phyloP scores from a whole-genome alignment of 2,113 vertebrate species.

The Catagonus wagneri region DNA sequence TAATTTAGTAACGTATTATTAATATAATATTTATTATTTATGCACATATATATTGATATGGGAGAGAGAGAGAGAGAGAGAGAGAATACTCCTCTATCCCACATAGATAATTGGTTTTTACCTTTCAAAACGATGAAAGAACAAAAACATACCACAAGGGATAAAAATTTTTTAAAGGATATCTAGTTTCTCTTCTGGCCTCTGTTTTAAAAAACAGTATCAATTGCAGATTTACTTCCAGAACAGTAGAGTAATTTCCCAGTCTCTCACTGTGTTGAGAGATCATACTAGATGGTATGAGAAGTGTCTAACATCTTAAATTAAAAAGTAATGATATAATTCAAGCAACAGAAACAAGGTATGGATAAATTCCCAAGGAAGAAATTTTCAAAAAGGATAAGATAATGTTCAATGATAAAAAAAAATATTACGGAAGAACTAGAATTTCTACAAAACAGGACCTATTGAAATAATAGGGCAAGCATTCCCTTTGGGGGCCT shows the following conservation, averaged over 20 bases:
- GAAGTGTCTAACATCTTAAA: neutral
- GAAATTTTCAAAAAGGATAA: neutral
- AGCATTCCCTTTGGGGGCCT: too few species aligned
- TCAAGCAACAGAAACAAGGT: neutral
- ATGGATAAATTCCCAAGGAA: neutral
- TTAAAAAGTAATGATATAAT: neutral
- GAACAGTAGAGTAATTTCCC: neutral
- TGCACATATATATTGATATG: neutral
- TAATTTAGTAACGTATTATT: too few species aligned
- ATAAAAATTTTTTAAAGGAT: neutral
- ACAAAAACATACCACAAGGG: neutral
- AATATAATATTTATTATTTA: too few species aligned
- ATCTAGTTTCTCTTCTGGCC: neutral
- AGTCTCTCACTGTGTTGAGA: neutral
- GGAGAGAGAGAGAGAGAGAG: too few species aligned
- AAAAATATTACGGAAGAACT: neutral
- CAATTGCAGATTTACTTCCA: neutral
- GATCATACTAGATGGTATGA: neutral
- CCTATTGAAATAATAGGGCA: neutral
- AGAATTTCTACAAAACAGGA: neutral
- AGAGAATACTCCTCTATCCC: neutral
- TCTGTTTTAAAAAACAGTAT: neutral
- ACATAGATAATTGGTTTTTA: neutral
- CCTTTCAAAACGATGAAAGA: slow-evolving; percentile 36
- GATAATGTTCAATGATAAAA: neutral